A percentile compares a stretch with the other conserved stretches of the same genome.
Evolutionary conservation across 2,113 vertebrate species (phyloP).

Genomic region (Muntiacus reevesi): DNA sequence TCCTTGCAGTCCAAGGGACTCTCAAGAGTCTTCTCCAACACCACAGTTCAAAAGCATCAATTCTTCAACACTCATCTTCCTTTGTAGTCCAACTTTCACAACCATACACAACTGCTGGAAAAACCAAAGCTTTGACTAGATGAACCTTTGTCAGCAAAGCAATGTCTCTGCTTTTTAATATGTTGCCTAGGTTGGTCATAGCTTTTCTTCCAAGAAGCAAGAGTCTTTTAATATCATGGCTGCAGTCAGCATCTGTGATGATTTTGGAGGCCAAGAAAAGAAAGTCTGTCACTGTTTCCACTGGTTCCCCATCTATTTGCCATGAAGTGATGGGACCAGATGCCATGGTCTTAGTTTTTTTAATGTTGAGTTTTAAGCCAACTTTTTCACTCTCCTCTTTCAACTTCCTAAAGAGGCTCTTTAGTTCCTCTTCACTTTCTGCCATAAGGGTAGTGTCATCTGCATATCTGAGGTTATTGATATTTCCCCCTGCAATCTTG

Average conservation of each 20-base stretch:
- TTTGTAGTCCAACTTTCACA: neutral
- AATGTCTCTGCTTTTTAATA: neutral
- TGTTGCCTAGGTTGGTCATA: neutral
- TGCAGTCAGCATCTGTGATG: neutral
- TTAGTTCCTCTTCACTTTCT: neutral
- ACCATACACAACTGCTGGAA: neutral
- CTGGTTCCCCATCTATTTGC: neutral
- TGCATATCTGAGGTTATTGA: neutral
- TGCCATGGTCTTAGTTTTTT: neutral
- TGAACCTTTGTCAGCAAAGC: neutral
- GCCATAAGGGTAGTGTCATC: neutral
- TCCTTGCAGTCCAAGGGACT: neutral
- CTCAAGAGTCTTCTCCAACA: neutral
- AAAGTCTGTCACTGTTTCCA: neutral
- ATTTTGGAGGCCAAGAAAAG: neutral
- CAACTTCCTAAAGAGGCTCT: accelerated
- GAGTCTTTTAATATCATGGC: neutral
- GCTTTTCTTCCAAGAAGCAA: neutral
- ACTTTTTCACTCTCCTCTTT: neutral
- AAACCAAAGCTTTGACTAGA: neutral
- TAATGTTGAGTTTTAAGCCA: neutral
- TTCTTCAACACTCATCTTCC: neutral
- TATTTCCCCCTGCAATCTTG: neutral
- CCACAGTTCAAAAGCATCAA: neutral
- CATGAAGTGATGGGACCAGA: neutral